Evolutionary conservation across 2,113 vertebrate species (phyloP).

Genomic region (Entosphenus tridentatus): DNA sequence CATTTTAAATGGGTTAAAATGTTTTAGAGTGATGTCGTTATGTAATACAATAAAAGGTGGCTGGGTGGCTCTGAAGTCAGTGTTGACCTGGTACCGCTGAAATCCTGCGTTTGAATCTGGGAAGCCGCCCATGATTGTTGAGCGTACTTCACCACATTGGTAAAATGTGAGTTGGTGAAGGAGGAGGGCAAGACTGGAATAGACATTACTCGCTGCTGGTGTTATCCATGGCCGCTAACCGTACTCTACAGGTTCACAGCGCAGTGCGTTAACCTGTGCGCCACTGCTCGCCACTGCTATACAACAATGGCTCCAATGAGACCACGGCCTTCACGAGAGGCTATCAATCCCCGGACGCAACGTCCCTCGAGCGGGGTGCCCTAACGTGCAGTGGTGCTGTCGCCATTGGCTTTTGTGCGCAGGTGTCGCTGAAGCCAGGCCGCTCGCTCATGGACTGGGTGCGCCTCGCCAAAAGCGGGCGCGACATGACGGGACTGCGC

Average conservation of each 20-base stretch:
- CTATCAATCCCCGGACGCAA: too few relatives aligned
- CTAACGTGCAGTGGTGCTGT: background rate
- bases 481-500: constrained; percentile 56
- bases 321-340: background rate
- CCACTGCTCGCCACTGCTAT: background rate
- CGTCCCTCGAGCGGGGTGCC: background rate
- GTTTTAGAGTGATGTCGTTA: too few relatives aligned
- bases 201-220: too few relatives aligned
- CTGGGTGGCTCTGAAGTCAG: too few relatives aligned
- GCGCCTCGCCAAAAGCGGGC: constrained; percentile 60
- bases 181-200: too few relatives aligned
- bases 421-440: constrained; percentile 79
- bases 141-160: too few relatives aligned
- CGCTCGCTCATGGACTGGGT: constrained; percentile 98
- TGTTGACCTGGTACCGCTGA: too few relatives aligned
- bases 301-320: background rate
- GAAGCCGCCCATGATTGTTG: too few relatives aligned
- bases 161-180: too few relatives aligned
- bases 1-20: too few relatives aligned
- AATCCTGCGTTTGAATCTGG: too few relatives aligned
- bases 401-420: constrained; percentile 3
- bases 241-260: background rate
- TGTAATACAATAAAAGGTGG: too few relatives aligned
- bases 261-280: background rate
- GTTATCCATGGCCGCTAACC: background rate